Base-by-base conservation (phyloP, 2,113 vertebrate genomes). In the Erythrolamprus reginae region DNA sequence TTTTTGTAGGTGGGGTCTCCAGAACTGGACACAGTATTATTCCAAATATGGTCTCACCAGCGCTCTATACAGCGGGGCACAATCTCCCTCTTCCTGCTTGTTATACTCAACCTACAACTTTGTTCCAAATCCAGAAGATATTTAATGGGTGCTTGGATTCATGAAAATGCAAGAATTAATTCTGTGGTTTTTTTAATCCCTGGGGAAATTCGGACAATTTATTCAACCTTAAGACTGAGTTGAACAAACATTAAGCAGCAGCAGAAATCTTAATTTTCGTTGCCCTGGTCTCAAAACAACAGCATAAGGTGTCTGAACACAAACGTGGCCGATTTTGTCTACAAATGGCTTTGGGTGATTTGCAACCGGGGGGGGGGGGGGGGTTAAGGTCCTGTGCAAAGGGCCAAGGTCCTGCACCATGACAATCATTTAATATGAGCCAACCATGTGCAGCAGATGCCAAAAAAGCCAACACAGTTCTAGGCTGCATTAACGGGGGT, bases 201-300 rank as follows among this genome's bases (percentile, higher is more conserved):
- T 1, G 0, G 88, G 0, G 89, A 91, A 93, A 90, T 91, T 87
- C 61, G 90, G 47, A 87, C 56, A 87, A 82, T 95, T 94, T 91
- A 93, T 95, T 70, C 90, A 0, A 47, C 19, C 21, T 33, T 24
- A 61, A 45, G n/a, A 70, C 7, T 9, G 61, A 13, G 28, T n/a
- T 15, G 33, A 53, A 47, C 8, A 21, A 26, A 65, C 9, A 9
- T 26, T 45, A 45, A 53, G 82, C 2, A 3, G 6, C 0, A 65
- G 24, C 24, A 15, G 28, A 6, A 48, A 23, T 56, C 65, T n/a
- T 8, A 82, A 24, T 5, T 50, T 26, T 8, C n/a, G 15, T 38
- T 26, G 19, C 23, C n/a, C 21, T 38, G 45, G 19, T 70, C 51
- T 23, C 5, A 65, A 13, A 70, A 50, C 61, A 1, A 21, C 28